Percentiles rank a stretch among this genome's conserved stretches.
Evolutionary conservation across 2,888 invertebrate species (phyloP).

Genomic region (Eucera pruinosa): DNA sequence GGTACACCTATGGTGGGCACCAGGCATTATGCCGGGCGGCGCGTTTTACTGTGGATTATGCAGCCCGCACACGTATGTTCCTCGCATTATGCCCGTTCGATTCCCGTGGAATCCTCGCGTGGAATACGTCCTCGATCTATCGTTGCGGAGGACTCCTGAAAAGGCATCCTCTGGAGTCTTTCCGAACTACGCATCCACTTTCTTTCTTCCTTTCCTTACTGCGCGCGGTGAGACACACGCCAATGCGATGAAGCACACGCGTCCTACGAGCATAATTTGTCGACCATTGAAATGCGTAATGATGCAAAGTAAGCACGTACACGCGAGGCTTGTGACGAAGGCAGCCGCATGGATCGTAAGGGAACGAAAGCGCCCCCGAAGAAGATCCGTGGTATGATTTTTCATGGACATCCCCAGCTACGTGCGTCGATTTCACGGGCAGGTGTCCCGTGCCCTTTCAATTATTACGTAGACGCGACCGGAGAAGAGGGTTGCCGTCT

Average conservation of each 20-base stretch:
- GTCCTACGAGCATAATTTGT: slow-evolving; percentile 58
- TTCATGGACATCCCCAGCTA: slow-evolving; percentile 44
- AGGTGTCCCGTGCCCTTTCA: slow-evolving; percentile 72
- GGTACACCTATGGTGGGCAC: slow-evolving; percentile 57
- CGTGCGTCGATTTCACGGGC: slow-evolving; percentile 63
- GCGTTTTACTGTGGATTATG: slow-evolving; percentile 70
- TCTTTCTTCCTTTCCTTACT: neutral
- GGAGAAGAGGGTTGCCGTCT: slow-evolving; percentile 45
- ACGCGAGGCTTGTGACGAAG: slow-evolving; percentile 24
- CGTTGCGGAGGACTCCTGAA: slow-evolving; percentile 49
- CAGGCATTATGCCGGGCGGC: slow-evolving; percentile 67
- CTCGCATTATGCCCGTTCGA: slow-evolving; percentile 67
- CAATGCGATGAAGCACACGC: slow-evolving; percentile 7
- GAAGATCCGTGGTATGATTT: slow-evolving; percentile 27
- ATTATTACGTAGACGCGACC: slow-evolving; percentile 78
- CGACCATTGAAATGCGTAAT: slow-evolving; percentile 66
- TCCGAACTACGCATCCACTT: slow-evolving; percentile 19
- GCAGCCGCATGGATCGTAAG: neutral
- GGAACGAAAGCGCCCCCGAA: neutral
- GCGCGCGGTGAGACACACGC: slow-evolving; percentile 6
- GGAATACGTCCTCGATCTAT: slow-evolving; percentile 31
- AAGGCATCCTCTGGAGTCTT: slow-evolving; percentile 46
- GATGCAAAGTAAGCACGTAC: slow-evolving; percentile 59
- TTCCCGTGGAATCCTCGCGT: slow-evolving; percentile 59
- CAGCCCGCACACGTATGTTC: slow-evolving; percentile 70